phyloP scores from a whole-genome alignment of 2,797 vertebrate genomes.

The Sebastiscus tertius region DNA sequence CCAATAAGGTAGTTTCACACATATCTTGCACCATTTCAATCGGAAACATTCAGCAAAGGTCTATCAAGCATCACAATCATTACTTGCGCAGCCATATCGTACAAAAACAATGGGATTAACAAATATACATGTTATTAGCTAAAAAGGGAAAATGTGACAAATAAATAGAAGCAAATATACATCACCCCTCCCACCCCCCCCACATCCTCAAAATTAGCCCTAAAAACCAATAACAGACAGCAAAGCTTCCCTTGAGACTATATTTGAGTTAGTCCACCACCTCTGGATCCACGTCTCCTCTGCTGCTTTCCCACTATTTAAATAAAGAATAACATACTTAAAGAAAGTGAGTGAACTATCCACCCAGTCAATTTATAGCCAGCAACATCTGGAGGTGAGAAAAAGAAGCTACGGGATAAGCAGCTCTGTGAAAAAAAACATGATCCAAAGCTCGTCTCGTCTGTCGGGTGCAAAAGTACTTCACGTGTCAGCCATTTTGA shows the following conservation, averaged over 20 bases:
- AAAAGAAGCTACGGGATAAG: conserved; percentile 35
- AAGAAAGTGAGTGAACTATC: not conserved
- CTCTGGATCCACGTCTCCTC: conserved; percentile 19
- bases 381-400: conserved; percentile 34
- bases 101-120: conserved; percentile 64
- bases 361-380: conserved; percentile 39
- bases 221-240: conserved; percentile 49
- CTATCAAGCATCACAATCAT: conserved; percentile 58
- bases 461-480: conserved; percentile 38
- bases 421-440: conserved; percentile 56
- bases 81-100: conserved; percentile 61
- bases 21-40: conserved; percentile 36
- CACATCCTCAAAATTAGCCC: conserved; percentile 55
- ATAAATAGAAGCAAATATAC: conserved; percentile 84
- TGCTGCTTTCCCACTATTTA: conserved; percentile 35
- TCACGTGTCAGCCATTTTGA: conserved; percentile 55
- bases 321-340: conserved; percentile 28
- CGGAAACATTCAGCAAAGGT: conserved; percentile 55
- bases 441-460: conserved; percentile 36
- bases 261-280: conserved; percentile 15
- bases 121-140: conserved; percentile 65
- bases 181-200: conserved; percentile 4
- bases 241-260: conserved; percentile 39
- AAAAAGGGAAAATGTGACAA: conserved; percentile 68
- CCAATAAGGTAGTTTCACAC: conserved; percentile 30